Conservation (phyloP, 2,888 invertebrate genomes). For the Cerceris rybyensis region DNA sequence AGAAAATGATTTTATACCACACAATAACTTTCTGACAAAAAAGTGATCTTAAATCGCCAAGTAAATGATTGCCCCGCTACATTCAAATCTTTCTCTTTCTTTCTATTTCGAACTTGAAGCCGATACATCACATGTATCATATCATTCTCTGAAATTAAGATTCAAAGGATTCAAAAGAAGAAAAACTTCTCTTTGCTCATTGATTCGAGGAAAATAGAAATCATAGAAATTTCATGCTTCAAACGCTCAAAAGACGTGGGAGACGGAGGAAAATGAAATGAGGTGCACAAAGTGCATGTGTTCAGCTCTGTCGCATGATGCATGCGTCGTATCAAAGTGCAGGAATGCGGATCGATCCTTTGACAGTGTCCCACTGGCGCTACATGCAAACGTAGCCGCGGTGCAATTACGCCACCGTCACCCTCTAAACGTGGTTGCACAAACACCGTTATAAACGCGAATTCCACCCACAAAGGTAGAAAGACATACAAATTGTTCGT, state of each 20-base stretch:
- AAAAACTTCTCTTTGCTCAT: too few relatives aligned
- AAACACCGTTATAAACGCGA: slow-evolving; percentile 2
- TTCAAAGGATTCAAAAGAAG: too few relatives aligned
- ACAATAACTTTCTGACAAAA: too few relatives aligned
- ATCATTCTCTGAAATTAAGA: too few relatives aligned
- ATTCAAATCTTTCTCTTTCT: too few relatives aligned
- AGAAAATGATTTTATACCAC: too few relatives aligned
- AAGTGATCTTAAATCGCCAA: too few relatives aligned
- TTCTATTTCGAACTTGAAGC: too few relatives aligned
- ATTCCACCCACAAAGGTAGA: not conserved
- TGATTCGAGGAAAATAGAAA: too few relatives aligned
- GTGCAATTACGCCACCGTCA: slow-evolving; percentile 17
- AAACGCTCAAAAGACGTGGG: not conserved
- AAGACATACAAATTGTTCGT: not conserved
- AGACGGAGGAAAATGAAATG: not conserved
- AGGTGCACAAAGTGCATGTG: not conserved
- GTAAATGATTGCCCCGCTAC: too few relatives aligned
- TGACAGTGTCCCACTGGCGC: not conserved
- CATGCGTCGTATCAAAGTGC: slow-evolving; percentile 22
- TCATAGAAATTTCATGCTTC: not conserved
- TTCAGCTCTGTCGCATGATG: slow-evolving; percentile 13
- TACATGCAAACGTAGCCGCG: slow-evolving; percentile 23
- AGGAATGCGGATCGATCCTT: slow-evolving; percentile 21
- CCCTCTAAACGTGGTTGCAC: slow-evolving; percentile 10
- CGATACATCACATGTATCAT: too few relatives aligned